Conservation (phyloP, 2,797 vertebrate species). For the Microhierax caerulescens region DNA sequence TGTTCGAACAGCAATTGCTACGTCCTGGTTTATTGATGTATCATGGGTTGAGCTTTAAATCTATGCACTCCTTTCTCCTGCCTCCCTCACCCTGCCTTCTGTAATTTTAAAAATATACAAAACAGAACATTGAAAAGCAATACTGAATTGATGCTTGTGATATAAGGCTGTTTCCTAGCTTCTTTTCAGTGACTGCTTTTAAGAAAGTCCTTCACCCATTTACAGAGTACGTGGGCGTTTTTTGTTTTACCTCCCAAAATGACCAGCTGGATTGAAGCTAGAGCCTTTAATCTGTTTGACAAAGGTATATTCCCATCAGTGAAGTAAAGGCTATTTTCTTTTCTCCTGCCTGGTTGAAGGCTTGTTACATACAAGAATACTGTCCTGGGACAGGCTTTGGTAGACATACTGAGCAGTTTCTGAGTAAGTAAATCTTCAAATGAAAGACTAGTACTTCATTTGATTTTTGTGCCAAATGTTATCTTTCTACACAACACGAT, state of each 20-base stretch:
- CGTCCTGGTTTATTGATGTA: neutral
- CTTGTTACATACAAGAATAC: neutral
- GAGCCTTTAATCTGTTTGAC: neutral
- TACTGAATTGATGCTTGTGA: neutral
- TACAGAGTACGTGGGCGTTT: neutral
- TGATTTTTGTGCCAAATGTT: neutral
- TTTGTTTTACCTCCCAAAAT: neutral
- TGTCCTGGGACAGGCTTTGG: neutral
- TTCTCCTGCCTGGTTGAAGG: neutral
- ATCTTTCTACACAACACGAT: neutral
- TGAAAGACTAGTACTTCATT: neutral
- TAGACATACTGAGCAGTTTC: neutral
- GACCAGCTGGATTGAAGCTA: neutral
- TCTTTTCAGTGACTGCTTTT: neutral
- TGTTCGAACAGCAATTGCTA: neutral
- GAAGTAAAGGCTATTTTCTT: neutral
- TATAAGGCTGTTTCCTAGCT: neutral
- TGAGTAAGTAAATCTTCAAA: neutral
- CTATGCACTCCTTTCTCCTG: neutral
- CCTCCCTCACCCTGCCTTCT: too few species aligned
- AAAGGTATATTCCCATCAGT: neutral
- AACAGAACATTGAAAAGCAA: neutral
- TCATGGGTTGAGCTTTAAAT: neutral
- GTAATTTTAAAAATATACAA: too few species aligned
- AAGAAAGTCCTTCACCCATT: neutral